Conservation (phyloP, 2,888 invertebrate genomes). For the Lordiphosa fenestrarum region DNA sequence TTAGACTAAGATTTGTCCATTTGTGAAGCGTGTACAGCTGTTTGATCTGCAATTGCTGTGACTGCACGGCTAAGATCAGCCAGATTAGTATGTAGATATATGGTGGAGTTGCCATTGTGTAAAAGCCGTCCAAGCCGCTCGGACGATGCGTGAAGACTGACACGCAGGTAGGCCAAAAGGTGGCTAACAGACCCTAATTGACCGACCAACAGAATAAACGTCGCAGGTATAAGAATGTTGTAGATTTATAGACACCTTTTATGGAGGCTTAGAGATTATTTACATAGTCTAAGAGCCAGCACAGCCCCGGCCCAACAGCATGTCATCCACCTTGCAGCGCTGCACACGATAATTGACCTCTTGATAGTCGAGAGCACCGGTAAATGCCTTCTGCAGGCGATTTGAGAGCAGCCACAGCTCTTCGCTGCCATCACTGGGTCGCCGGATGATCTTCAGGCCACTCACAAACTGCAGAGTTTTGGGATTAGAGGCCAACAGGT, state of each 20-base stretch:
- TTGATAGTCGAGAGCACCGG: constrained; percentile 81
- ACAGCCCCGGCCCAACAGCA: constrained; percentile 50
- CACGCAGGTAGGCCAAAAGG: constrained; percentile 47
- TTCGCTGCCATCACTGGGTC: constrained; percentile 81
- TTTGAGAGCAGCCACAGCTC: constrained; percentile 85
- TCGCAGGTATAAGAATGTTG: constrained; percentile 32
- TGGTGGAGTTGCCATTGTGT: constrained; percentile 25
- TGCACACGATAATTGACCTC: constrained; percentile 75
- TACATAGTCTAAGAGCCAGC: constrained; percentile 52
- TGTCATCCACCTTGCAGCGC: constrained; percentile 66
- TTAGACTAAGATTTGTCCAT: constrained; percentile 86
- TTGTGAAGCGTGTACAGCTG: constrained; percentile 82
- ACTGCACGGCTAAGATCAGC: constrained; percentile 12
- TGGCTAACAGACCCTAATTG: constrained; percentile 64
- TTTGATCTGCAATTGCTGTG: constrained; percentile 67
- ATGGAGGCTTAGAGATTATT: constrained; percentile 46
- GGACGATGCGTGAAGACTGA: constrained; percentile 48
- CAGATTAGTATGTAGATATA: constrained; percentile 24
- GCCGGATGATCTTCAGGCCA: constrained; percentile 86
- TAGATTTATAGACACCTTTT: constrained; percentile 61
- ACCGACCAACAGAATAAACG: constrained; percentile 57
- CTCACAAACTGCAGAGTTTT: constrained; percentile 86
- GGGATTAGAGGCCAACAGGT: constrained; percentile 82
- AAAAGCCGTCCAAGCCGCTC: constrained; percentile 50
- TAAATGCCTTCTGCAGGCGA: constrained; percentile 82